Base-by-base conservation (phyloP, 2,888 invertebrate genomes). In the Drosophila sordidula region DNA sequence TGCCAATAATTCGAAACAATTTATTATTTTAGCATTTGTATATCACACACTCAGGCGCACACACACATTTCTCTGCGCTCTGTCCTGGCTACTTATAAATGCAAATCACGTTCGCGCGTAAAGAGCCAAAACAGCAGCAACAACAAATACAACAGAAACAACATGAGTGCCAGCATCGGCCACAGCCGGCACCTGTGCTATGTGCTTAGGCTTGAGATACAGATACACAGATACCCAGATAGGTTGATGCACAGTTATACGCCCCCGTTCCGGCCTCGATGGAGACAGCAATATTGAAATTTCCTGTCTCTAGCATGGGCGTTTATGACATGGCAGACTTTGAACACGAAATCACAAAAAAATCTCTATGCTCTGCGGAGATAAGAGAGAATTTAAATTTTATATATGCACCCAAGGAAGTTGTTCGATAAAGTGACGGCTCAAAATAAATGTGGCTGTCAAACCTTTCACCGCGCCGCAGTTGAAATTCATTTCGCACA, bases 1-100 rank as follows among this genome's bases (percentile, higher is more conserved):
- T 84, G 84, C 86, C 86, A 87, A 87, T 87, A 87, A 86, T 87
- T 87, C 77, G 82, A 81, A 79, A 75, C 86, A 89, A 88, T 88
- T 89, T 88, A 84, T 88, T 89, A 89, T 89, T 87, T 88, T 74
- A 74, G 74, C 88, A 88, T 88, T 88, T 88, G 87, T 75, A 79
- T 73, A 73, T 69, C 84, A 62, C 51, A 58, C 55, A 54, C 18
- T 57, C 25, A 36, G 36, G n/a, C 32, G 59, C 50, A 66, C 32
- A 46, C 52, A 71, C 58, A 46, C 62, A 46, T 36, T n/a, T 26
- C 45, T 52, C 41, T 39, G 11, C 36, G 16, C 16, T 46, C 59
- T 44, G 68, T 67, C 69, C 42, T 62, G 66, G 59, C 78, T 66
- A 75, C 78, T 87, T 80, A 70, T 78, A 68, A 82, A 88, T 88